A percentile compares a stretch with the other conserved stretches of the same genome.
These are phyloP conservation scores for Petrocephalus sullivani DNA, from an alignment of 2,797 vertebrate species.

Conservation along the genomic window DNA sequence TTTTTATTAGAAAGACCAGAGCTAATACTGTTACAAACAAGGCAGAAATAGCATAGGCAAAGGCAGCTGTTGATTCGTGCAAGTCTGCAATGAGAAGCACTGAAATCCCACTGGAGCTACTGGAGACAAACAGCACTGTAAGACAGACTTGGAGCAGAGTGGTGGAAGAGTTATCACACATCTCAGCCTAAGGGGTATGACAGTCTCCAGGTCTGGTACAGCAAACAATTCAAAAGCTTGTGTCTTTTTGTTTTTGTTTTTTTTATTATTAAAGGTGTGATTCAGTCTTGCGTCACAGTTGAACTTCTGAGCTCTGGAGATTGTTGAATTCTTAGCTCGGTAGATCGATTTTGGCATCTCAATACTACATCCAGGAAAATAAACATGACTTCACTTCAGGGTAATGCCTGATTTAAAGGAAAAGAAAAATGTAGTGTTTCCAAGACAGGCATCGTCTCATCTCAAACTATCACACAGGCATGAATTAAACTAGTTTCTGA, in stretches of 20 bases:
- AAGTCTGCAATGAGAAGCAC: constrained; percentile 27
- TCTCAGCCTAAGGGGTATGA: neutral
- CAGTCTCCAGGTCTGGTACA: neutral
- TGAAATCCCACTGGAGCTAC: neutral
- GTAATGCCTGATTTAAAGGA: neutral
- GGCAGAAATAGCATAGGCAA: constrained; percentile 39
- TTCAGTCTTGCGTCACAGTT: neutral
- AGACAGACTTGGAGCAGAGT: neutral
- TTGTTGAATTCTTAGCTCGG: neutral
- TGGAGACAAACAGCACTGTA: constrained; percentile 8
- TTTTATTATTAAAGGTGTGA: neutral
- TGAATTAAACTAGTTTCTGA: neutral
- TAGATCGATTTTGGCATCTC: neutral
- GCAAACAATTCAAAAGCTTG: neutral
- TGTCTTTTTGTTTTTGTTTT: neutral
- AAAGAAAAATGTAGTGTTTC: neutral
- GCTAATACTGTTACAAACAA: constrained; percentile 42
- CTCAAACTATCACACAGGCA: neutral
- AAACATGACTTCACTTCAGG: neutral
- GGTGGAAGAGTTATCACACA: neutral
- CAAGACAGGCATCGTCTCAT: neutral
- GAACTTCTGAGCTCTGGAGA: neutral
- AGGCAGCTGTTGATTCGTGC: constrained; percentile 36
- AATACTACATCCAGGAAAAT: neutral
- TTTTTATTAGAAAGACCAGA: constrained; percentile 50